Evolutionary conservation across 2,888 invertebrate species (phyloP).

Genomic region (Meta bourneti): DNA sequence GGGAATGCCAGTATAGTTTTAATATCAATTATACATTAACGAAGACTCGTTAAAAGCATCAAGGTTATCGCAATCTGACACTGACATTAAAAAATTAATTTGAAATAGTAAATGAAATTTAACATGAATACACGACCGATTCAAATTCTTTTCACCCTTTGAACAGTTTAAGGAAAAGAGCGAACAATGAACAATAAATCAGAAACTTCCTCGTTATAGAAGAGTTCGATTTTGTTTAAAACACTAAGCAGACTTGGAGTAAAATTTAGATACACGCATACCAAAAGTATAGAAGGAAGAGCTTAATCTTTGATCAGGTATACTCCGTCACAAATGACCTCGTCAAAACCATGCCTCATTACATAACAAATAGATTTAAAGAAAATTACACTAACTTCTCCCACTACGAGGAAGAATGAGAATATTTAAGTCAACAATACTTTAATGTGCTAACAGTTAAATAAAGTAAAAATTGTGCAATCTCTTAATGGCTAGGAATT

Average conservation of each 20-base stretch:
- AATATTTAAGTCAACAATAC: too few species aligned
- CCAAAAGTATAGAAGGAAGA: not conserved
- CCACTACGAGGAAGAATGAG: too few species aligned
- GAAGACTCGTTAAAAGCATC: too few species aligned
- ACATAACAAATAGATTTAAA: not conserved
- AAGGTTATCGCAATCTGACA: too few species aligned
- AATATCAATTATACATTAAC: too few species aligned
- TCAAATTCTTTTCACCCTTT: not conserved
- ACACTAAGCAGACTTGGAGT: not conserved
- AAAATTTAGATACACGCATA: not conserved
- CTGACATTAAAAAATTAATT: too few species aligned
- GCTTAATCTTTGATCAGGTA: not conserved
- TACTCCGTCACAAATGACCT: not conserved
- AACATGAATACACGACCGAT: not conserved
- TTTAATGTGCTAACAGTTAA: too few species aligned
- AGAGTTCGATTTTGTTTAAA: not conserved
- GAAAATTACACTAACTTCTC: not conserved
- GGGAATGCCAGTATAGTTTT: too few species aligned
- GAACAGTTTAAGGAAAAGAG: not conserved
- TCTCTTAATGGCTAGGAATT: too few species aligned
- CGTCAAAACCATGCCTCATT: not conserved
- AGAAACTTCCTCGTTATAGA: not conserved
- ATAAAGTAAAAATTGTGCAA: too few species aligned
- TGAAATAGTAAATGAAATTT: not conserved
- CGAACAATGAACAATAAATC: not conserved